Conservation (phyloP, 2,113 vertebrate genomes). For the Austrofundulus limnaeus region DNA sequence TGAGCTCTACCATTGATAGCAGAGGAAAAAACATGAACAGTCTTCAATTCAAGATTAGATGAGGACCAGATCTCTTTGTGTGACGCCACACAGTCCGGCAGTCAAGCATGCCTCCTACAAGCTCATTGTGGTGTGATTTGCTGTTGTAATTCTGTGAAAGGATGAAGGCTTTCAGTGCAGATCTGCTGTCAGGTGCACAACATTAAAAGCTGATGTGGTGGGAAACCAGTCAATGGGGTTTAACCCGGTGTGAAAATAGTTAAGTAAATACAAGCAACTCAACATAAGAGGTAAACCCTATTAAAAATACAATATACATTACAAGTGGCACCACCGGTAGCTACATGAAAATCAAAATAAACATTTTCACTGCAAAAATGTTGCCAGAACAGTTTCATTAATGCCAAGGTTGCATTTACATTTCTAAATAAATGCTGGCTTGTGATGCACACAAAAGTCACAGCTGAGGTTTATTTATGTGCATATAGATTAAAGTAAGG, state of each 20-base stretch:
- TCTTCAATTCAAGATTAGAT: conserved; percentile 25
- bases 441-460: too few relatives aligned
- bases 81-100: not conserved
- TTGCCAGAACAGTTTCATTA: too few relatives aligned
- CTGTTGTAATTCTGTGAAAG: conserved; percentile 11
- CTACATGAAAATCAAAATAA: too few relatives aligned
- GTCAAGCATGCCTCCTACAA: not conserved
- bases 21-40: conserved; percentile 3
- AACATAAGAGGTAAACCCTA: conserved; percentile 26
- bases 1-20: conserved; percentile 4
- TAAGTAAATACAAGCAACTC: conserved; percentile 16
- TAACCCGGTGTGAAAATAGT: conserved; percentile 11
- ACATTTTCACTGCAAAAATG: too few relatives aligned
- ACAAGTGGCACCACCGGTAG: too few relatives aligned
- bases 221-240: conserved; percentile 33
- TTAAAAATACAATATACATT: not conserved
- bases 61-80: conserved; percentile 4
- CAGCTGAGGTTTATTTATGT: too few relatives aligned
- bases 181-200: not conserved
- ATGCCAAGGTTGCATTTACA: too few relatives aligned
- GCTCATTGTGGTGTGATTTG: conserved; percentile 24
- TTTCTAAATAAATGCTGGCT: too few relatives aligned
- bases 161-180: conserved; percentile 5
- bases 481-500: not conserved
- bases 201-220: conserved; percentile 9